A percentile compares a stretch with the other conserved stretches of the same genome.
These are phyloP conservation scores for Etheostoma cragini DNA, from an alignment of 2,113 vertebrate genomes.

Conservation along the genomic window DNA sequence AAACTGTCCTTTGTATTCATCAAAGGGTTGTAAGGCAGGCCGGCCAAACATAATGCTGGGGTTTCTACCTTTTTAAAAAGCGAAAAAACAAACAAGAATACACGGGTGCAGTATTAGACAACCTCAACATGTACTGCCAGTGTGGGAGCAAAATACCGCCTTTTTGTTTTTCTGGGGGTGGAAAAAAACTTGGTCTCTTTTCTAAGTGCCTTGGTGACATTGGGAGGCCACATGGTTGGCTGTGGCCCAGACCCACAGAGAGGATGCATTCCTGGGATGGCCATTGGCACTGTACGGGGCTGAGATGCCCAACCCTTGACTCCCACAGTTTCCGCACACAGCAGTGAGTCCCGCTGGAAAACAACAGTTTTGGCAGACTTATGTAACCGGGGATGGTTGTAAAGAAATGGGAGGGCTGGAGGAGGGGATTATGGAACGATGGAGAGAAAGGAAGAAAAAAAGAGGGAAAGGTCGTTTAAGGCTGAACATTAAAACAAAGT, in stretches of 20 bases:
- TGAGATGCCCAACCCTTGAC: slow-evolving; percentile 60
- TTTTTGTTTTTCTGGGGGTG: slow-evolving; percentile 47
- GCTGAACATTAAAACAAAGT: slow-evolving; percentile 47
- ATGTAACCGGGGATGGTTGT: slow-evolving; percentile 65
- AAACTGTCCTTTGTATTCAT: slow-evolving; percentile 73
- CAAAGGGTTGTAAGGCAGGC: slow-evolving; percentile 63
- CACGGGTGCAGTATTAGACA: slow-evolving; percentile 55
- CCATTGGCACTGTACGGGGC: slow-evolving; percentile 61
- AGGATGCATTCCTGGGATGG: slow-evolving; percentile 78
- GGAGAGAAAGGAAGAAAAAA: slow-evolving; percentile 14
- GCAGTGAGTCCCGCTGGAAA: slow-evolving; percentile 61
- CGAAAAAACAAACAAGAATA: slow-evolving; percentile 53
- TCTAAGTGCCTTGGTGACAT: slow-evolving; percentile 69
- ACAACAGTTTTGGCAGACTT: slow-evolving; percentile 67
- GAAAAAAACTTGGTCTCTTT: slow-evolving; percentile 31
- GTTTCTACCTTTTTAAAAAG: slow-evolving; percentile 60
- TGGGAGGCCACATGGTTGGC: slow-evolving; percentile 80
- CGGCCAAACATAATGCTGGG: slow-evolving; percentile 25
- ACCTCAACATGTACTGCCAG: slow-evolving; percentile 53
- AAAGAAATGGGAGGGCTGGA: slow-evolving; percentile 43
- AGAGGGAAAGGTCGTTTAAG: slow-evolving; percentile 51
- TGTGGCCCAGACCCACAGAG: slow-evolving; percentile 71
- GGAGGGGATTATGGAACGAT: slow-evolving; percentile 52
- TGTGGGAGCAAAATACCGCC: slow-evolving; percentile 57
- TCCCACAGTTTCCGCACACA: slow-evolving; percentile 70